A percentile compares a stretch with the other conserved stretches of the same genome.
Evolutionary conservation across 2,113 vertebrate species (phyloP).

Genomic region (Mus pahari): DNA sequence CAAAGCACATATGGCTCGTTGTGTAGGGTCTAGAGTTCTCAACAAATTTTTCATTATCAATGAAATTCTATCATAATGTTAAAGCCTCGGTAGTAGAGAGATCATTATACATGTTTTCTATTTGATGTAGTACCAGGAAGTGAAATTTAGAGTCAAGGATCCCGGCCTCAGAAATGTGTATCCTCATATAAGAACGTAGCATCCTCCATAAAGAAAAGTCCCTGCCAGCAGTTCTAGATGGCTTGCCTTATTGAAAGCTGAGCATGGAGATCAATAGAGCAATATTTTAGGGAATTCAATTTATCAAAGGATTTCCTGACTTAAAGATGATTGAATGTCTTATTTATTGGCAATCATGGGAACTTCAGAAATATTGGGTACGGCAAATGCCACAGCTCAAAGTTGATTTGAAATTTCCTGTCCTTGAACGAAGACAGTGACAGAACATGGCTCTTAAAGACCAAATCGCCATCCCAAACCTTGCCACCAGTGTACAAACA

Average conservation of each 20-base stretch:
- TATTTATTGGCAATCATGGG: constrained; percentile 83
- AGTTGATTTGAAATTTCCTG: constrained; percentile 74
- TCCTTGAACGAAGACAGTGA: constrained; percentile 71
- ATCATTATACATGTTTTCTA: neutral
- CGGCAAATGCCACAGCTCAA: constrained; percentile 75
- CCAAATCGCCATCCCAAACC: constrained; percentile 35
- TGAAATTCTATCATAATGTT: neutral
- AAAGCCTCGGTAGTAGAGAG: neutral
- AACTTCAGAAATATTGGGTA: constrained; percentile 77
- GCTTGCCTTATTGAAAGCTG: constrained; percentile 81
- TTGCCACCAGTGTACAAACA: neutral
- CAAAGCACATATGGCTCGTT: neutral
- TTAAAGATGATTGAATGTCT: constrained; percentile 85
- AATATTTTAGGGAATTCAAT: constrained; percentile 86
- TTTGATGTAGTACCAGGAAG: neutral
- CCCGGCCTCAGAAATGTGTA: constrained; percentile 70
- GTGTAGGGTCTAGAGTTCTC: neutral
- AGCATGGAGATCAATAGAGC: constrained; percentile 85
- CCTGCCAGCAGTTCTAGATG: constrained; percentile 77
- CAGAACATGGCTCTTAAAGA: constrained; percentile 57
- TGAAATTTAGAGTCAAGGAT: constrained; percentile 42
- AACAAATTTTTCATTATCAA: neutral
- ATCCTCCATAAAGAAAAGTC: constrained; percentile 75
- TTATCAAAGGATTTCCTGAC: constrained; percentile 84
- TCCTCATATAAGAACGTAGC: constrained; percentile 56